Conservation (phyloP, 2,797 vertebrate species). For the Sebastes wilsoni region DNA sequence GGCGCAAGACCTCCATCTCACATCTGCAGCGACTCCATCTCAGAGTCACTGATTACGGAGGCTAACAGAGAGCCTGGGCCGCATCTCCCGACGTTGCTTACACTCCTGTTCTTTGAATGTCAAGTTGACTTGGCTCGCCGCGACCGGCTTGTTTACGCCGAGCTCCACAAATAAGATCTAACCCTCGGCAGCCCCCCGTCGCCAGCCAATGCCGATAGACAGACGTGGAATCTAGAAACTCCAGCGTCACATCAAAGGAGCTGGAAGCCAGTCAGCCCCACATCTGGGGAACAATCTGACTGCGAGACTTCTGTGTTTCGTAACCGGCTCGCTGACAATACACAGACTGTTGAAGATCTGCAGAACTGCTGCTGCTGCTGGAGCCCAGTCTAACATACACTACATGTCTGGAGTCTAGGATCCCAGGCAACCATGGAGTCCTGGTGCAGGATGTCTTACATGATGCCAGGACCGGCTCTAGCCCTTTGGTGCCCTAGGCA, state of each 20-base stretch:
- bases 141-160: slow-evolving; percentile 57
- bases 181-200: slow-evolving; percentile 53
- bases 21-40: slow-evolving; percentile 48
- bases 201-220: slow-evolving; percentile 53
- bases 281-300: slow-evolving; percentile 72
- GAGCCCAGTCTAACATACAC: not conserved
- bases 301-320: slow-evolving; percentile 54
- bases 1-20: slow-evolving; percentile 36
- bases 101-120: slow-evolving; percentile 33
- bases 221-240: slow-evolving; percentile 66
- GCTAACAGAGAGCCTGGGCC: slow-evolving; percentile 23
- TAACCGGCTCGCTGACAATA: slow-evolving; percentile 57
- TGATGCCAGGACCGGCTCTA: not conserved
- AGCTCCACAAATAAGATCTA: slow-evolving; percentile 58
- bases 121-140: slow-evolving; percentile 46
- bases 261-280: slow-evolving; percentile 57
- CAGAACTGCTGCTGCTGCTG: slow-evolving; percentile 26
- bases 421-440: slow-evolving; percentile 36
- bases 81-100: slow-evolving; percentile 21
- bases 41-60: slow-evolving; percentile 40
- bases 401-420: slow-evolving; percentile 37
- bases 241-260: slow-evolving; percentile 62
- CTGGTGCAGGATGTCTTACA: not conserved
- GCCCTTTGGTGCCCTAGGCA: no score
- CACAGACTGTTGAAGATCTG: slow-evolving; percentile 47